Conservation (phyloP, 2,797 vertebrate species). For the Siniperca scherzeri region DNA sequence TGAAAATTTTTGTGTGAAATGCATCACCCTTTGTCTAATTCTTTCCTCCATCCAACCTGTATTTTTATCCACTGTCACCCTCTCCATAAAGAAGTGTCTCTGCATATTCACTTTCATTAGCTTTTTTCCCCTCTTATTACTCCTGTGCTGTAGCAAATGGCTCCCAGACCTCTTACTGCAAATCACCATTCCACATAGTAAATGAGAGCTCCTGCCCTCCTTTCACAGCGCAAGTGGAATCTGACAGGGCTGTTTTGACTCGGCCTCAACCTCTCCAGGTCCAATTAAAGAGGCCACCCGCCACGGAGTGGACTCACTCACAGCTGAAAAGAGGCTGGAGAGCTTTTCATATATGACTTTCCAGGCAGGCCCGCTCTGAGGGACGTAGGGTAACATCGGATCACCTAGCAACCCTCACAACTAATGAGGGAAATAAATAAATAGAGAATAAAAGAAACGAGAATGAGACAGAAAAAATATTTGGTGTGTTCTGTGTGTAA, state of each 20-base stretch:
- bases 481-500: neutral
- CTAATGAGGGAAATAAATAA: constrained; percentile 58
- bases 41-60: neutral
- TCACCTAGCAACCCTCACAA: constrained; percentile 44
- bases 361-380: constrained; percentile 17
- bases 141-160: constrained; percentile 34
- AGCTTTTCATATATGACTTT: constrained; percentile 60
- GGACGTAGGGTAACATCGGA: constrained; percentile 10
- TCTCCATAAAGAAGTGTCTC: neutral
- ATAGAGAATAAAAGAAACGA: constrained; percentile 25
- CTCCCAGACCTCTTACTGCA: constrained; percentile 49
- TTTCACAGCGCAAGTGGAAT: constrained; percentile 48
- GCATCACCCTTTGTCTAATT: neutral
- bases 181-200: constrained; percentile 39
- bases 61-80: neutral
- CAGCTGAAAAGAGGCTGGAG: constrained; percentile 43
- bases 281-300: constrained; percentile 66
- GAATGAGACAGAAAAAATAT: neutral
- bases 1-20: constrained; percentile 4
- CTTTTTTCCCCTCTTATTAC: constrained; percentile 36
- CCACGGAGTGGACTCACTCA: constrained; percentile 28
- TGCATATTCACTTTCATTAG: constrained; percentile 23
- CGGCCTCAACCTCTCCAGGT: constrained; percentile 48
- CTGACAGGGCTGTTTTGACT: constrained; percentile 32
- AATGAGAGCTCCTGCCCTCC: constrained; percentile 48